These are phyloP conservation scores for Notarius quadriscutis DNA, from an alignment of 2,113 vertebrate genomes.

Conservation along the genomic window DNA sequence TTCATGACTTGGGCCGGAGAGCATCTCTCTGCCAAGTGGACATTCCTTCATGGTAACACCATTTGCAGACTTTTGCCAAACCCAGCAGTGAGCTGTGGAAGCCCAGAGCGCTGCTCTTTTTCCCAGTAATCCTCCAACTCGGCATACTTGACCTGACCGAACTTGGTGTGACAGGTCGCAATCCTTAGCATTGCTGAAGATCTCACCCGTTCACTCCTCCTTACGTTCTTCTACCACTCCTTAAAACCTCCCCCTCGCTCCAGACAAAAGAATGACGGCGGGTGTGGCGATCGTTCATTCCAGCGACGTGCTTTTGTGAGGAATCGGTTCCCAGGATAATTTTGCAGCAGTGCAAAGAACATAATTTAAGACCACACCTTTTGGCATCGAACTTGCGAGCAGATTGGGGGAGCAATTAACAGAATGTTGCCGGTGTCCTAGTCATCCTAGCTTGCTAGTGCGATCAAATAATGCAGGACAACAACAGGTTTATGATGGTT, in stretches of 20 bases:
- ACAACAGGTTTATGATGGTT: background rate
- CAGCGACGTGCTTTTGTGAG: conserved; percentile 27
- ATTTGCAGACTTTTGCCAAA: conserved; percentile 54
- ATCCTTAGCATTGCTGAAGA: conserved; percentile 14
- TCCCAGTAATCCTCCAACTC: conserved; percentile 31
- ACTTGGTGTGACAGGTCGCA: conserved; percentile 27
- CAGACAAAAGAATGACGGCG: conserved; percentile 30
- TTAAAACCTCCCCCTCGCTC: background rate
- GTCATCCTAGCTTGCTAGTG: background rate
- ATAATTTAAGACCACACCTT: conserved; percentile 17
- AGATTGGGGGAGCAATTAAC: background rate
- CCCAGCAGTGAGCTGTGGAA: conserved; percentile 22
- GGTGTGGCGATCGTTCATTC: conserved; percentile 48
- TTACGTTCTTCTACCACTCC: background rate
- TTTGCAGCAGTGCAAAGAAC: conserved; percentile 14
- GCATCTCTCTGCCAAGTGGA: conserved; percentile 58
- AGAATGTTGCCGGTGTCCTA: background rate
- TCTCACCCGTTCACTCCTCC: conserved; percentile 13
- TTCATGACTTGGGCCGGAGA: conserved; percentile 24
- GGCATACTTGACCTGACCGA: conserved; percentile 24
- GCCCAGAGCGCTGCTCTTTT: conserved; percentile 25
- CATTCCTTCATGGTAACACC: conserved; percentile 61
- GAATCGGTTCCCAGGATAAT: background rate
- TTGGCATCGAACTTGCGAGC: background rate
- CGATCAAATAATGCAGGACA: background rate